Percentiles rank a stretch among this genome's conserved stretches.
Conservation (phyloP, 2,888 invertebrate species). For the Stenodema calcarata region DNA sequence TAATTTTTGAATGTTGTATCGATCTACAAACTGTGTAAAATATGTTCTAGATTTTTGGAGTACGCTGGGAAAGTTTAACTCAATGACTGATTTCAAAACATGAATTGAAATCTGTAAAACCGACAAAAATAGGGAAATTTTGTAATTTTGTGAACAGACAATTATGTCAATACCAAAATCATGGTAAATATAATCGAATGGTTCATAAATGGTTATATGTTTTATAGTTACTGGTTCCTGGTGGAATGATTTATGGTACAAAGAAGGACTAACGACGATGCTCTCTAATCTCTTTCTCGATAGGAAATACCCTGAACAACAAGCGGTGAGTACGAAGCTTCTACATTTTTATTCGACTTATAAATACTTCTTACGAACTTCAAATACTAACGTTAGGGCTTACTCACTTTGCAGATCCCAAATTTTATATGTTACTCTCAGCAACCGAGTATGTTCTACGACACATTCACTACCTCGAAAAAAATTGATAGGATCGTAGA, state of each 20-base stretch:
- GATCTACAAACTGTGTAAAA: too few relatives aligned
- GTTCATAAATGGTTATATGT: neutral
- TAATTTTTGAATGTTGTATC: too few relatives aligned
- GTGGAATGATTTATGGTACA: constrained; percentile 43
- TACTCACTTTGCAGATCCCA: constrained; percentile 9
- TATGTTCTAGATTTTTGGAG: too few relatives aligned
- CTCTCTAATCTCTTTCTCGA: constrained; percentile 18
- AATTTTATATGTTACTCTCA: constrained; percentile 10
- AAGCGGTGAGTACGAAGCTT: constrained; percentile 13
- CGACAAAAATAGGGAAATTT: too few relatives aligned
- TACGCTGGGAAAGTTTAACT: too few relatives aligned
- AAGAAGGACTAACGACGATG: constrained; percentile 38
- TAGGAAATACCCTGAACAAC: constrained; percentile 7
- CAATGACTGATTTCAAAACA: too few relatives aligned
- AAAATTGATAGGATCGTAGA: neutral
- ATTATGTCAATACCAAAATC: too few relatives aligned
- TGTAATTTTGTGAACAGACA: too few relatives aligned
- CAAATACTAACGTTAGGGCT: too few relatives aligned
- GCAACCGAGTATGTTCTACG: constrained; percentile 14
- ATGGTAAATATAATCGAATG: too few relatives aligned
- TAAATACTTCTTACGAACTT: too few relatives aligned
- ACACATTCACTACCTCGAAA: neutral
- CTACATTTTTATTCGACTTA: neutral
- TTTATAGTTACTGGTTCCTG: constrained; percentile 6
- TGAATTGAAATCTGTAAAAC: too few relatives aligned